Conservation (phyloP, 2,888 invertebrate species). For the Eretmocerus hayati region DNA sequence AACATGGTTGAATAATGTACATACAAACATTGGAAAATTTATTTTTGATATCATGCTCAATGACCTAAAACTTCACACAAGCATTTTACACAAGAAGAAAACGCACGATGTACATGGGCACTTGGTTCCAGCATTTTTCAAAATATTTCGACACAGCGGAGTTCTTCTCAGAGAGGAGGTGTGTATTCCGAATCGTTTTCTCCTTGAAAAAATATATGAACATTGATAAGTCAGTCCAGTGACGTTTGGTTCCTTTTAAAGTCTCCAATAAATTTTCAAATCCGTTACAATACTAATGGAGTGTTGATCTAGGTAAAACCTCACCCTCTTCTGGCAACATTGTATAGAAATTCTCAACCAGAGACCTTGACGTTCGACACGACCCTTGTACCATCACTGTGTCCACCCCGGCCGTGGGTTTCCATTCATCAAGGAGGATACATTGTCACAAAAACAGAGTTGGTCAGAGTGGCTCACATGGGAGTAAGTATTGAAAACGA, state of each 20-base stretch:
- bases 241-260: too few relatives aligned
- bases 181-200: slow-evolving; percentile 8
- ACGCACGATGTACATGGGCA: slow-evolving; percentile 50
- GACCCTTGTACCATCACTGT: slow-evolving; percentile 65
- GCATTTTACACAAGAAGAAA: slow-evolving; percentile 46
- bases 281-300: too few relatives aligned
- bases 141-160: slow-evolving; percentile 65
- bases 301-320: slow-evolving; percentile 71
- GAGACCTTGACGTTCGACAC: slow-evolving; percentile 68
- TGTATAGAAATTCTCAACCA: slow-evolving; percentile 63
- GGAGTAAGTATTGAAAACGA: slow-evolving; percentile 24
- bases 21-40: slow-evolving; percentile 69
- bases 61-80: slow-evolving; percentile 76
- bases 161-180: slow-evolving; percentile 62
- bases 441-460: slow-evolving; percentile 59
- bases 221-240: too few relatives aligned
- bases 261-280: too few relatives aligned
- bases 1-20: slow-evolving; percentile 61
- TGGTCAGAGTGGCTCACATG: slow-evolving; percentile 50
- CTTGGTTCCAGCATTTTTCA: slow-evolving; percentile 71
- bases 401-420: slow-evolving; percentile 84
- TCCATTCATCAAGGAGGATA: slow-evolving; percentile 66
- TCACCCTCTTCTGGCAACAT: slow-evolving; percentile 67
- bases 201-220: too few relatives aligned
- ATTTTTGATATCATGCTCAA: slow-evolving; percentile 80